Base-by-base conservation (phyloP, 1,140 invertebrate genomes). In the Aphelinus certus region DNA sequence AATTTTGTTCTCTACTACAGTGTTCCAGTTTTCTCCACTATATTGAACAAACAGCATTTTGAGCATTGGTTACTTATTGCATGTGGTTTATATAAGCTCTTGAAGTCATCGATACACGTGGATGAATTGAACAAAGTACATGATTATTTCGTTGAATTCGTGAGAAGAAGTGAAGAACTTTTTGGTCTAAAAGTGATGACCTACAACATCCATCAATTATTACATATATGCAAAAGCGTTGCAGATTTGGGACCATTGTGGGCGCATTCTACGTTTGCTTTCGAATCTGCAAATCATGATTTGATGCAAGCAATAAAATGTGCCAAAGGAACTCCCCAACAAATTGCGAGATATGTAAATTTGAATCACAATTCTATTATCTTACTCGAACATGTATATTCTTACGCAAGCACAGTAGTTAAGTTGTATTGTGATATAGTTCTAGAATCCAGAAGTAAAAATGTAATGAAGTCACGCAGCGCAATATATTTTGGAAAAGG, bases 201-300 rank as follows among this genome's bases (percentile, higher is more conserved):
- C 0, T 76, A 57, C 26, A 79, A 79, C 53, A 69, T 79, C 0
- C 78, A 79, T n/a, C 70, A 72, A 58, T 56, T 77, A 0, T 53
- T 78, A 43, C 76, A 79, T 53, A 53, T 76, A n/a, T 7, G 7
- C 7, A 53, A 63, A 42, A 75, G 76, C 46, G 78, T 79, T 26
- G 69, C 69, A 9, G 62, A 77, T 67, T 79, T 68, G 72, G 77
- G 75, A 60, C 75, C 75, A 0, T 56, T 79, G 43, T 77, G 70
- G 73, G 55, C 63, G 0, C 64, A 79, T 2, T 75, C 67, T 42
- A 76, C 73, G 42, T 79, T 75, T 68, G 2, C 60, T 7, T 76
- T 79, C 70, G 75, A 79, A 77, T 77, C 66, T 43, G 66, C 55
- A 58, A 79, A 79, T 55, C 64, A 60, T 1, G 48, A 70, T 70